Percentiles rank a stretch among this genome's conserved stretches.
Evolutionary conservation across 2,888 invertebrate species (phyloP).

Genomic region (Xestia sexstrigata): DNA sequence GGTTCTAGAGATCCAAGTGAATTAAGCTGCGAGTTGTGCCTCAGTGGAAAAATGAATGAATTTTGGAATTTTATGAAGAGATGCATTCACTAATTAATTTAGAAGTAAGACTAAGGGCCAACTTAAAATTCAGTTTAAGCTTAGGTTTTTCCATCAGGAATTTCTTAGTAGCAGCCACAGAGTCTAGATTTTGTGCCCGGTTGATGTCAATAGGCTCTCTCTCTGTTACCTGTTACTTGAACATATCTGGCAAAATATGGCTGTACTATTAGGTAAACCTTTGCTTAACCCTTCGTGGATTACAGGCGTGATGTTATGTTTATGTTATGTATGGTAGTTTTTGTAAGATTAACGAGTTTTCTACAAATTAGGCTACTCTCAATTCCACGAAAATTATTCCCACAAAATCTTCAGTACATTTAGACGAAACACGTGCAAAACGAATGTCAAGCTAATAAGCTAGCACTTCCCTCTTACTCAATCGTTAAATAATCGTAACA

Average conservation of each 20-base stretch:
- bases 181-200: not conserved
- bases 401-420: not conserved
- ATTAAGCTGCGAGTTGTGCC: not conserved
- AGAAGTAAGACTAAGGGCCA: not conserved
- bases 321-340: not conserved
- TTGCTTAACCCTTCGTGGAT: not conserved
- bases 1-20: not conserved
- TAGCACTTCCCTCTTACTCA: not conserved
- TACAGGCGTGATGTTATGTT: not conserved
- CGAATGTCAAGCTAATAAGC: not conserved
- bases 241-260: not conserved
- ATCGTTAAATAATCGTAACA: slow-evolving; percentile 13
- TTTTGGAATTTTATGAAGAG: not conserved
- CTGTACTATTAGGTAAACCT: not conserved
- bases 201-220: not conserved
- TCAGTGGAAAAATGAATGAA: not conserved
- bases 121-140: not conserved
- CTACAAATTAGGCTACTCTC: not conserved
- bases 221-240: not conserved
- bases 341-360: not conserved
- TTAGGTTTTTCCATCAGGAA: not conserved
- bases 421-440: not conserved
- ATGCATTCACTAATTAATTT: not conserved
- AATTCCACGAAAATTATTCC: not conserved
- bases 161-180: not conserved